Base-by-base conservation (phyloP, 1,140 invertebrate genomes). In the Diorhabda sublineata region DNA sequence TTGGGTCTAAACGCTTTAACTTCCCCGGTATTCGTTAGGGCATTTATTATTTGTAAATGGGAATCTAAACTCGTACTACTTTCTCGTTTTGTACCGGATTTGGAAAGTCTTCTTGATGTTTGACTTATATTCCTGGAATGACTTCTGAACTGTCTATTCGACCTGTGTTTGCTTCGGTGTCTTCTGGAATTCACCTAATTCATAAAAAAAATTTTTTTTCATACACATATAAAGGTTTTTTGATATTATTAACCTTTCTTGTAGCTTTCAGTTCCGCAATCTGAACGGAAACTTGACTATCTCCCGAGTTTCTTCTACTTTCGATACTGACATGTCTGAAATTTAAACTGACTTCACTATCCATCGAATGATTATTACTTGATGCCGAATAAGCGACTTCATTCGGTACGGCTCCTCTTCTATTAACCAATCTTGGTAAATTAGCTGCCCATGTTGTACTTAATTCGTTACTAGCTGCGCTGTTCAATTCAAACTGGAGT, bases 391-490 rank as follows among this genome's bases (percentile, higher is more conserved):
- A 84, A 71, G 83, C 82, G 63, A 87, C 83, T 69, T 80, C 81
- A 72, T 86, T 83, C 26, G 89, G 86, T 1, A 95, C 77, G 2
- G 92, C 95, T 69, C 91, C 92, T 75, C 94, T 85, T 26, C 95
- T 83, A 44, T 88, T 89, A 0, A 97, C 88, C 71, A 97, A 87
- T 74, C 94, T 91, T 0, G 94, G 94, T 58, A 97, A 84, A 69
- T 93, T 94, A 52, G 90, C 91, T 58, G 91, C 92, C 93, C 93
- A 97, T 0, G 92, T 92, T 4, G 94, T 94, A 67, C 91, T 85
- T 4, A 92, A 85, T 61, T 90, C 89, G 72, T 88, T 87, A 42
- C 91, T 93, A 26, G 87, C 90, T 4, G 87, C 87, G 69, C 91
- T 93, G 76, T 92, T 92, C 41, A 93, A 80, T 74, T 95, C 92